Evolutionary conservation across 2,113 vertebrate species (phyloP), one percentile per base, ranked within the genome.

Genomic region (Brachypodius melanocephalos): DNA sequence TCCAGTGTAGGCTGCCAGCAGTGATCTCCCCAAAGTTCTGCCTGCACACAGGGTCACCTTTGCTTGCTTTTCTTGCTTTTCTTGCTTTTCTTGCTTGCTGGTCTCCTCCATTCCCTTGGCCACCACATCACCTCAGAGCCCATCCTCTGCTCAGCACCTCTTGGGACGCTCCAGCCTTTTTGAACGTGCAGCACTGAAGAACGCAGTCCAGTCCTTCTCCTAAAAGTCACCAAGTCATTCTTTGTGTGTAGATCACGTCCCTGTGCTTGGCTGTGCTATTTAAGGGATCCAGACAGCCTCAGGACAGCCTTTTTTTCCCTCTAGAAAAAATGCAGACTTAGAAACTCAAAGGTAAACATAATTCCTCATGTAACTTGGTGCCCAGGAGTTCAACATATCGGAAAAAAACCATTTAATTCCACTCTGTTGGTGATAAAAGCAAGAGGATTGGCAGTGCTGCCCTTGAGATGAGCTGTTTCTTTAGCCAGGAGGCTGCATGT

Each of bases 1-100:
- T 24, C 20, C 18, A 10, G 46, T 9, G 31, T 7, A 8, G 28
- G 45, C 2, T 69, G 42, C 34, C 55, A 42, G 38, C 58, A n/a
- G 21, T 10, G 58, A 32, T 57, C 21, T n/a, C 36, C n/a, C 43
- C 19, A 77, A 2, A 1, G 6, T 40, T 5, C 1, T 5, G 1
- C 13, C 22, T 40, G 43, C 29, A 32, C 26, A 6, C 10, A 19
- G 20, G 4, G 8, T 13, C n/a, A 36, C 42, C 8, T 38, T 38
- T 38, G 8, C 38, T 38, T 83, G 11, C 36, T 46, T 38, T 38
- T 38, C 38, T 38, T 38, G 38, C 38, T 38, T 38, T 38, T 38
- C 38, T 38, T 83, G 11, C 36, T 46, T 42, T 34, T 52, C 75
- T 17, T 49, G 12, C 38, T 13, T 55, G 13, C 8, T 32, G 18